These are phyloP conservation scores for Leucophenga montana DNA, from an alignment of 2,888 invertebrate species.

Conservation along the genomic window DNA sequence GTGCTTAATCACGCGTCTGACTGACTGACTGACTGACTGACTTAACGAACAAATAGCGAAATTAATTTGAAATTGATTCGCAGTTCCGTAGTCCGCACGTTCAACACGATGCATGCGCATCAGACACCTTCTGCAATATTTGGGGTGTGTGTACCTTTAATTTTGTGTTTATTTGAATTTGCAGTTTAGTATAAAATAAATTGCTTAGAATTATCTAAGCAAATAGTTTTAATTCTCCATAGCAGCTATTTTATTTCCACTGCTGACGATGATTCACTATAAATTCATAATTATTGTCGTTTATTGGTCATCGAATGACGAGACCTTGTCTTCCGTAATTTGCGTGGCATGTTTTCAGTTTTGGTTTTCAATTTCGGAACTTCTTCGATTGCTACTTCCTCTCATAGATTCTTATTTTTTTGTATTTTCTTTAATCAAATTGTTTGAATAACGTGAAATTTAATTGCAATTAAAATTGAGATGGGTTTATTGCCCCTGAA, in stretches of 20 bases:
- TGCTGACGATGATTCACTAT: neutral
- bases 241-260: neutral
- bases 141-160: neutral
- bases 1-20: neutral
- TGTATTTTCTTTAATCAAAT: too few species aligned
- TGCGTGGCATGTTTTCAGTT: neutral
- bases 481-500: too few species aligned
- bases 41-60: too few species aligned
- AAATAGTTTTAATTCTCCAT: neutral
- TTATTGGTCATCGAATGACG: neutral
- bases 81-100: slow-evolving; percentile 27
- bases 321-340: neutral
- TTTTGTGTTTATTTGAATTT: neutral
- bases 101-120: neutral
- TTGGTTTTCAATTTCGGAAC: too few species aligned
- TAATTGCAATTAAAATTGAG: too few species aligned
- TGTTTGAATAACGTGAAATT: too few species aligned
- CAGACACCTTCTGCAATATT: neutral
- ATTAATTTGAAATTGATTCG: neutral
- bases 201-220: neutral
- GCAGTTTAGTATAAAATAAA: neutral
- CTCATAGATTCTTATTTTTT: too few species aligned
- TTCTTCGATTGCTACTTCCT: too few species aligned
- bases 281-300: neutral
- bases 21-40: too few species aligned